Evolutionary conservation across 2,888 invertebrate species (phyloP), one percentile per base, ranked within the genome.

Genomic region (Escarpia spicata): DNA sequence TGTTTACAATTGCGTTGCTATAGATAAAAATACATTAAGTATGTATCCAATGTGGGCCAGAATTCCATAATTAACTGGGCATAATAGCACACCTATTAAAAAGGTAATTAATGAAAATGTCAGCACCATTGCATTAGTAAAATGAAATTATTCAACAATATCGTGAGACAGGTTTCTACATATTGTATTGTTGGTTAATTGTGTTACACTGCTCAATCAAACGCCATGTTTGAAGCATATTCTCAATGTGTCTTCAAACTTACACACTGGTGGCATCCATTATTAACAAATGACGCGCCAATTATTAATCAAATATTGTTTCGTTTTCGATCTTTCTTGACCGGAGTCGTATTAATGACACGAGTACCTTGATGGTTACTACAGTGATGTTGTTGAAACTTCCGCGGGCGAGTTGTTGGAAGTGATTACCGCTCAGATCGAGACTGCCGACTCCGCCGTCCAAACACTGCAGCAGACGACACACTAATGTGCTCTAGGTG

Each of bases 381-480:
- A 26, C 75, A 26, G 90, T 93, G 75, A 92, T 90, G 91, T 92
- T 92, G 45, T 52, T 90, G 75, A 94, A 90, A 44, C 92, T 75
- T 43, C 89, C 90, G 19, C 92, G 60, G 37, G 43, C 92, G 58
- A 94, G 91, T 31, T 89, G 91, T 31, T 43, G 45, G 44, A 94
- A 91, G 92, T 91, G 92, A 91, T 94, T 94, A 37, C 93, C 91
- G 91, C 93, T 93, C 43, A 94, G 90, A 92, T 93, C 92, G 58
- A 94, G 92, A n/a, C 75, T 75, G 37, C 92, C 31, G 12, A 94
- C 43, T 26, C 31, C 43, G 0, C 31, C 43, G 26, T 75, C 75
- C 26, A 75, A 26, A n/a, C 75, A 19, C 75, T 75, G 75, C 8
- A 45, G 37, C 37, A 94, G 92, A 10, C 52, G 43, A 37, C 52